These are phyloP conservation scores for Tenebrosternarchus preto DNA, from an alignment of 2,113 vertebrate genomes.

Conservation along the genomic window DNA sequence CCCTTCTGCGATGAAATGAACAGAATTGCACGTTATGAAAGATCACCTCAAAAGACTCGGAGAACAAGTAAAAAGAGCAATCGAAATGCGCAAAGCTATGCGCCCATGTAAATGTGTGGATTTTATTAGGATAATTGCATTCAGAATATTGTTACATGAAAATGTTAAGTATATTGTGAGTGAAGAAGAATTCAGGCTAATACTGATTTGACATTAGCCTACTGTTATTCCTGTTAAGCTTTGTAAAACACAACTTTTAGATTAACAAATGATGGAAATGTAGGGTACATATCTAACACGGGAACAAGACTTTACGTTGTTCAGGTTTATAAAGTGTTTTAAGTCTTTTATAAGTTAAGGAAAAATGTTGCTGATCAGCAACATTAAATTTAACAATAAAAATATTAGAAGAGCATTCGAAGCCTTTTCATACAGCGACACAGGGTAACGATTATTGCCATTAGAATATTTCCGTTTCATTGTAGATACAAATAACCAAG, in stretches of 20 bases:
- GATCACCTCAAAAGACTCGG: background rate
- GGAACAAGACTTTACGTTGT: constrained; percentile 27
- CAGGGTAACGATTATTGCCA: no score
- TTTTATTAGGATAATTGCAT: background rate
- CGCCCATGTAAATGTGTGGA: constrained; percentile 3
- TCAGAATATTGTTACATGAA: background rate
- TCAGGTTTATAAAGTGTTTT: constrained; percentile 9
- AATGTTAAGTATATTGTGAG: background rate
- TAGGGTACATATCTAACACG: constrained; percentile 51
- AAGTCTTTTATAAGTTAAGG: constrained; percentile 54
- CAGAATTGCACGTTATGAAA: background rate
- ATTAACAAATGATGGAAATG: constrained; percentile 23
- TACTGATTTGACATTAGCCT: constrained; percentile 18
- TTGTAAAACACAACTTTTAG: constrained; percentile 36
- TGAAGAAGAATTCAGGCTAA: constrained; percentile 15
- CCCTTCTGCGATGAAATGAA: background rate
- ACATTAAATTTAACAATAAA: constrained; percentile 59
- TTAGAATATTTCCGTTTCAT: no score
- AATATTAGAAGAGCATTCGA: constrained; percentile 49
- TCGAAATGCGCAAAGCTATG: background rate
- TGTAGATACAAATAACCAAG: no score
- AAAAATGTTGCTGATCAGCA: constrained; percentile 45
- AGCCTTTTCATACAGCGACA: constrained; percentile 19
- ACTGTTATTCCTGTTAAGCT: constrained; percentile 13
- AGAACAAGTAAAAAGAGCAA: background rate